Base-by-base conservation (phyloP, 1,140 invertebrate genomes). In the Drosophila sturtevanti region DNA sequence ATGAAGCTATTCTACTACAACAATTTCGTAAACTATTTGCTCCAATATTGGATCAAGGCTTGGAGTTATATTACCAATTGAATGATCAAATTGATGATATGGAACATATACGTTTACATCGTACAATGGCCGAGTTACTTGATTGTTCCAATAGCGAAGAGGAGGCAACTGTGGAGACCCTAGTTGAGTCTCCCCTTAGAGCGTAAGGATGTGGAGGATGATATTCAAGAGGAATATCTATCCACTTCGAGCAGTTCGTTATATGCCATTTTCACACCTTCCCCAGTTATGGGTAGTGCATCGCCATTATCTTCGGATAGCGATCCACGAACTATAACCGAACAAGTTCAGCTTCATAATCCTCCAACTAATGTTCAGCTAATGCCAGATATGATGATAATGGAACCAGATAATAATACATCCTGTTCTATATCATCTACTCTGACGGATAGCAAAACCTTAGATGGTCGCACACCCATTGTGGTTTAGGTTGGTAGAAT, bases 381-480 rank as follows among this genome's bases (percentile, higher is more conserved):
- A 22, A 41, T 67, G 35, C 34, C 34, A 54, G 24, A 24, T 24
- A 58, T 4, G 24, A 65, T 51, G 63, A 14, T 21, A 7, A 56
- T 69, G 35, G 76, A 81, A 31, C 81, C 80, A 2, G 81, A 81
- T 38, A 91, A 91, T 70, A 90, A 91, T 68, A 91, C 90, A 12
- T 91, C 86, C 37, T 91, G 89, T 60, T 91, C 90, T 0, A 61
- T 91, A 44, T 91, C 90, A 12, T 91, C 90, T 21, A 90, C 90
- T n/a, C 71, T 91, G 64, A 91, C 90, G 12, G 89, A 90, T 44
- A 91, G 90, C 74, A 91, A 91, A 61, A 91, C 90, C 9, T 61
- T 91, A 27, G 90, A 91, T 74, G 82, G 76, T n/a, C 85, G 90
- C 12, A 85, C 86, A 7, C 90, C 90, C 37, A 91, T 91, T 60